Conservation (phyloP, 2,797 vertebrate genomes). For the Pangasius sanitwongsei region DNA sequence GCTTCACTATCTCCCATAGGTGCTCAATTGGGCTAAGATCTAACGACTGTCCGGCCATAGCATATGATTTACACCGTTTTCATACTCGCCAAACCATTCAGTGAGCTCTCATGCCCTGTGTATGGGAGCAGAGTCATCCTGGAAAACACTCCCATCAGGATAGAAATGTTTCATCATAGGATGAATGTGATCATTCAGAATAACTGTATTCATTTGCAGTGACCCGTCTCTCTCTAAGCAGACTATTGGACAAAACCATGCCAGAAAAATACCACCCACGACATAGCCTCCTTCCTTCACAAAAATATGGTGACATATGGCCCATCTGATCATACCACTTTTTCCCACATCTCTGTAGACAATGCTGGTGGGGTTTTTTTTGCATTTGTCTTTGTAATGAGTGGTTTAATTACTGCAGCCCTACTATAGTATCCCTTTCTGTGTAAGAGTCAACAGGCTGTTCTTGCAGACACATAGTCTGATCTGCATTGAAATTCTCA, state of each 20-base stretch:
- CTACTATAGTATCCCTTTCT: background rate
- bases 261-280: background rate
- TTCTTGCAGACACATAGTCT: background rate
- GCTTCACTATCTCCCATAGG: background rate
- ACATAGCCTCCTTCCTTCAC: background rate
- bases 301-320: background rate
- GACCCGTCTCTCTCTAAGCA: background rate
- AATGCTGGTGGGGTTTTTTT: background rate
- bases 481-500: background rate
- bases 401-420: background rate
- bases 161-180: background rate
- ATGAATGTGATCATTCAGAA: conserved; percentile 6
- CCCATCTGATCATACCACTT: background rate
- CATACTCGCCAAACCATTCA: background rate
- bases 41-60: background rate
- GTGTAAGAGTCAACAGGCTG: background rate
- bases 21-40: background rate
- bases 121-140: background rate
- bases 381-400: too few species aligned
- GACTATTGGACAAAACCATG: background rate
- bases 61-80: background rate
- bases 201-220: background rate
- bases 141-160: background rate
- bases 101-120: background rate
- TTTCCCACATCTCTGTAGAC: background rate